Percentiles rank a stretch among this genome's conserved stretches.
Evolutionary conservation across 2,113 vertebrate species (phyloP).

Genomic region (Ochotona princeps): DNA sequence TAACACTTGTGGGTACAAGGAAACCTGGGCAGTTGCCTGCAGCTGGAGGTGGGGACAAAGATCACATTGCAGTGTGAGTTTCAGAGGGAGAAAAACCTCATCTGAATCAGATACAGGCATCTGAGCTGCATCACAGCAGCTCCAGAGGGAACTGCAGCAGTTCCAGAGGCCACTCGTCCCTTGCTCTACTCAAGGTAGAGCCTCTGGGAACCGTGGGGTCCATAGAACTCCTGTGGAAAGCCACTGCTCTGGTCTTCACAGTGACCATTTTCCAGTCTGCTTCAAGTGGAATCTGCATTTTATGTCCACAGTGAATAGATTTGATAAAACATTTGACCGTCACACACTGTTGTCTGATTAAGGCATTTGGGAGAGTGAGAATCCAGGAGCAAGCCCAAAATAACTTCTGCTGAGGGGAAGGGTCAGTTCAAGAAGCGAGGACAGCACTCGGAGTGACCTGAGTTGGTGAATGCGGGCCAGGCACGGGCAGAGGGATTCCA

Average conservation of each 20-base stretch:
- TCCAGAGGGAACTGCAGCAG: not conserved
- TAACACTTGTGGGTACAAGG: too few species aligned
- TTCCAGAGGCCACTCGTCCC: not conserved
- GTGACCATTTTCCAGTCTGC: not conserved
- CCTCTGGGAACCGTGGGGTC: not conserved
- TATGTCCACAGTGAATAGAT: not conserved
- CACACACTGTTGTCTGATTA: not conserved
- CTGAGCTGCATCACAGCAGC: not conserved
- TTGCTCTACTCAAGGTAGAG: not conserved
- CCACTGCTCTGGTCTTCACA: not conserved
- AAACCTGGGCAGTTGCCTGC: too few species aligned
- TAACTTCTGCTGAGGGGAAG: not conserved
- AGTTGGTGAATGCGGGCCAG: not conserved
- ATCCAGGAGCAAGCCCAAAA: not conserved
- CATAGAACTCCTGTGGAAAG: not conserved
- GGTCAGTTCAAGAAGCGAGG: not conserved
- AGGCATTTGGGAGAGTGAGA: not conserved
- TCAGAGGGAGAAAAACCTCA: not conserved
- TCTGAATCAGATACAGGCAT: not conserved
- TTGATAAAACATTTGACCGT: not conserved
- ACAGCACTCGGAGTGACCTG: not conserved
- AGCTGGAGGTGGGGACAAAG: too few species aligned
- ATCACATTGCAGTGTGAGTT: too few species aligned
- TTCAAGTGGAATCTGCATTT: not conserved
- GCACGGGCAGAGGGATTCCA: not conserved